Evolutionary conservation across 2,888 invertebrate species (phyloP).

Genomic region (Acanthosoma haemorrhoidale): DNA sequence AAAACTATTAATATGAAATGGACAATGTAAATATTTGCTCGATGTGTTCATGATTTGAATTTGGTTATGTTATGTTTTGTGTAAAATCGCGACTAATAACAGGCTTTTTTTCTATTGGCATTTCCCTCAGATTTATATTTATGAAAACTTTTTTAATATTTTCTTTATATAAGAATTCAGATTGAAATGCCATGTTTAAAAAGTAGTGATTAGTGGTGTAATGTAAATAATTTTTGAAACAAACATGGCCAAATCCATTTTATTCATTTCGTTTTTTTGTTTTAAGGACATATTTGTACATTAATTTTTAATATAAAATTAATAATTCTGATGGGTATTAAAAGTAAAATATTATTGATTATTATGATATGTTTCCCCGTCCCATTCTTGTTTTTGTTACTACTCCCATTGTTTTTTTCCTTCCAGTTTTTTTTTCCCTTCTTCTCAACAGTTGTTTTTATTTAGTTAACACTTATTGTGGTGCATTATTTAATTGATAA

Average conservation of each 20-base stretch:
- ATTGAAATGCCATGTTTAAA: too few species aligned
- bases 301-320: slow-evolving; percentile 6
- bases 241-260: not conserved
- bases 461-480: not conserved
- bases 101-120: not conserved
- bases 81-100: not conserved
- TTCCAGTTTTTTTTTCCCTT: not conserved
- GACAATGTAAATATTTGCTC: not conserved
- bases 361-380: not conserved
- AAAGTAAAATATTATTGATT: too few species aligned
- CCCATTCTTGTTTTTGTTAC: not conserved
- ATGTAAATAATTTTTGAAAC: not conserved
- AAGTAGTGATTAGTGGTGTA: not conserved
- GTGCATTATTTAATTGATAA: not conserved
- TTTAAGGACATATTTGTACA: not conserved
- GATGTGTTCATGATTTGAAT: slow-evolving; percentile 10
- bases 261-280: slow-evolving; percentile 8
- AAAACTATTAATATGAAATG: not conserved
- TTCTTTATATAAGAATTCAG: not conserved
- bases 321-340: not conserved
- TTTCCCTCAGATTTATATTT: not conserved
- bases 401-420: not conserved
- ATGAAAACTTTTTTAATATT: not conserved
- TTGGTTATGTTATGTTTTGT: not conserved
- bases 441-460: not conserved